Conservation (phyloP, 2,113 vertebrate genomes). For the Saccopteryx leptura region DNA sequence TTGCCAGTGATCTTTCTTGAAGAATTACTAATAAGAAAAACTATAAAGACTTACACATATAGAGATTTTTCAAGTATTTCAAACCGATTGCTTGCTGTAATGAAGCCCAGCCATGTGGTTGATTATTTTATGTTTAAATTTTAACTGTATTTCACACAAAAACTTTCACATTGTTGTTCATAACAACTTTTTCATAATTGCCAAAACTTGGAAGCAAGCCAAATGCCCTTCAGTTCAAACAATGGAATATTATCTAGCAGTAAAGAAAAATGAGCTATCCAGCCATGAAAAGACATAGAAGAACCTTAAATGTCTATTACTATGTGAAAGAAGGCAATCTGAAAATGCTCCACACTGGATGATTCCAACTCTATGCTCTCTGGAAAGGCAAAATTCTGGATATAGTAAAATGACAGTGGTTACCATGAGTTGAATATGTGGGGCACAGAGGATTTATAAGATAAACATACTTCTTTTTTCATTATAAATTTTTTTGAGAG, state of each 20-base stretch:
- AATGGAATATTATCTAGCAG: neutral
- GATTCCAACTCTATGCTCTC: neutral
- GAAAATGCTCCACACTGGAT: neutral
- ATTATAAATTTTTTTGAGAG: too few species aligned
- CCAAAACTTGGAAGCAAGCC: neutral
- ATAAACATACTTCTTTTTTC: neutral
- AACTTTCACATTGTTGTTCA: neutral
- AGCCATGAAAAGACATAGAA: neutral
- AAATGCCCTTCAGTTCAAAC: neutral
- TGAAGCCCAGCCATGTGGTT: neutral
- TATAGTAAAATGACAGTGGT: neutral
- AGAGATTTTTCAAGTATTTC: neutral
- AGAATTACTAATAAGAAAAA: neutral
- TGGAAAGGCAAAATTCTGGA: neutral
- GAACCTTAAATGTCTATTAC: neutral
- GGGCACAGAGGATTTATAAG: neutral
- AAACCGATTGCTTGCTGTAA: neutral
- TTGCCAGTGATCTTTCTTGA: neutral
- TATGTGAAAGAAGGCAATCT: neutral
- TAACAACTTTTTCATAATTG: neutral
- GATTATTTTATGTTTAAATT: constrained; percentile 5
- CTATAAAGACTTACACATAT: neutral
- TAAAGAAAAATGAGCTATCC: neutral
- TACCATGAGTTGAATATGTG: neutral
- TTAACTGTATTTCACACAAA: neutral